Percentiles rank a stretch among this genome's conserved stretches.
These are phyloP conservation scores for Caenorhabditis sp. DNA, from an alignment of 2,888 invertebrate genomes.

Conservation along the genomic window DNA sequence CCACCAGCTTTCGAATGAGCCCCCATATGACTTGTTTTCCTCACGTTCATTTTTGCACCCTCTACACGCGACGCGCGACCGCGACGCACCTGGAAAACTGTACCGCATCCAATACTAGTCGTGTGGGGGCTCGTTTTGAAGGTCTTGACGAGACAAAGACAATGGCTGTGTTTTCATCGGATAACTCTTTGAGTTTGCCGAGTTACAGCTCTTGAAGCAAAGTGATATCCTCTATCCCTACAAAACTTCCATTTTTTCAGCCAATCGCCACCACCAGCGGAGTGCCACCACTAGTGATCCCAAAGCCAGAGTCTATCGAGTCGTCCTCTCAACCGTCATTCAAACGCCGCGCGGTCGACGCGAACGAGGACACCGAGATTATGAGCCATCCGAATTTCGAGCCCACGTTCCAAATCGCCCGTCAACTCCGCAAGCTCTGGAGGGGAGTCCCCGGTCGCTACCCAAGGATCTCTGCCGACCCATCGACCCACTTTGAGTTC, in stretches of 20 bases:
- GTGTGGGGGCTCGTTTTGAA: too few relatives aligned
- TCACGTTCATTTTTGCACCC: too few relatives aligned
- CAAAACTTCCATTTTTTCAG: slow-evolving; percentile 7
- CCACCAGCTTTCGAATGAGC: too few relatives aligned
- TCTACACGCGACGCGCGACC: too few relatives aligned
- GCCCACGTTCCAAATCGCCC: slow-evolving; percentile 42
- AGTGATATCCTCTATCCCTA: too few relatives aligned
- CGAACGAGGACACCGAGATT: not conserved
- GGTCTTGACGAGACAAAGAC: too few relatives aligned
- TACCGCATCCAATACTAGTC: too few relatives aligned
- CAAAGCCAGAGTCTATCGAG: not conserved
- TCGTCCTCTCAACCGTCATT: not conserved
- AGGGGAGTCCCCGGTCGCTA: slow-evolving; percentile 33
- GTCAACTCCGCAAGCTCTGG: slow-evolving; percentile 41
- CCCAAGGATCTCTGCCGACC: not conserved
- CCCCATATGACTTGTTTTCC: too few relatives aligned
- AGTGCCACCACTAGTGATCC: not conserved
- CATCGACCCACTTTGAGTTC: slow-evolving; percentile 43
- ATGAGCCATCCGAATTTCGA: slow-evolving; percentile 34
- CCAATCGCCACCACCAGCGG: slow-evolving; percentile 10
- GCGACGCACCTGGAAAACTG: too few relatives aligned
- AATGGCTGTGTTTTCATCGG: too few relatives aligned
- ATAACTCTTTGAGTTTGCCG: too few relatives aligned
- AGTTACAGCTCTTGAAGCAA: too few relatives aligned
- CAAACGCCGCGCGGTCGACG: slow-evolving; percentile 4